phyloP scores from a whole-genome alignment of 2,113 vertebrate genomes.

The Marmota monax region DNA sequence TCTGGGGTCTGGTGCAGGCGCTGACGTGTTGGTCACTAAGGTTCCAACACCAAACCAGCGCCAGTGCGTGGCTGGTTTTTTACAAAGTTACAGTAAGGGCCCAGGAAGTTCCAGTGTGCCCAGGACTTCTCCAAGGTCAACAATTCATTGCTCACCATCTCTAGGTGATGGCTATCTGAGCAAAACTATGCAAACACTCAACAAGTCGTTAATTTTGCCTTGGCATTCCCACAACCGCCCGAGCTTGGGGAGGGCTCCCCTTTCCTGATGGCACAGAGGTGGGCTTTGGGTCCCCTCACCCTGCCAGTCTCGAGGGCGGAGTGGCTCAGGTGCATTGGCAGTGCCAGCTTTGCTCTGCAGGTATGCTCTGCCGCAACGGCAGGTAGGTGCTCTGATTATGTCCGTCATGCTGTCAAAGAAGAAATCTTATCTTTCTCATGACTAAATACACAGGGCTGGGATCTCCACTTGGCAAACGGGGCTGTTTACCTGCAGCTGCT shows the following conservation, averaged over 20 bases:
- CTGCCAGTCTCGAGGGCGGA: slow-evolving; percentile 69
- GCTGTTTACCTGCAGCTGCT: slow-evolving; percentile 85
- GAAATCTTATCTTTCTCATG: slow-evolving; percentile 87
- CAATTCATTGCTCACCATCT: slow-evolving; percentile 53
- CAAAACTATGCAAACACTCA: slow-evolving; percentile 24
- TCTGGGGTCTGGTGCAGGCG: not conserved
- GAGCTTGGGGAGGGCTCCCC: not conserved
- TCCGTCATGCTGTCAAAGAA: slow-evolving; percentile 84
- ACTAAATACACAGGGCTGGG: slow-evolving; percentile 85
- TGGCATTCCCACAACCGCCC: not conserved
- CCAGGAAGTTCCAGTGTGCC: not conserved
- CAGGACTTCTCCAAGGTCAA: not conserved
- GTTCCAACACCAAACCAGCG: not conserved
- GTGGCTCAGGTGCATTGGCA: slow-evolving; percentile 28
- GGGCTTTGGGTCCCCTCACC: slow-evolving; percentile 55
- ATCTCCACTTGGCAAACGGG: slow-evolving; percentile 86
- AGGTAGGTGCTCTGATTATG: slow-evolving; percentile 81
- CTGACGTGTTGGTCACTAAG: rapidly evolving
- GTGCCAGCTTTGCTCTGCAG: slow-evolving; percentile 68
- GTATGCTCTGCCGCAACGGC: slow-evolving; percentile 65
- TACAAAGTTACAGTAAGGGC: not conserved
- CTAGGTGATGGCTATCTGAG: not conserved
- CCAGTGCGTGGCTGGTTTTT: not conserved
- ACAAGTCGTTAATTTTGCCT: slow-evolving; percentile 59
- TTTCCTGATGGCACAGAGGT: slow-evolving; percentile 71